Base-by-base conservation (phyloP, 2,888 invertebrate genomes). In the Crematogaster levior region DNA sequence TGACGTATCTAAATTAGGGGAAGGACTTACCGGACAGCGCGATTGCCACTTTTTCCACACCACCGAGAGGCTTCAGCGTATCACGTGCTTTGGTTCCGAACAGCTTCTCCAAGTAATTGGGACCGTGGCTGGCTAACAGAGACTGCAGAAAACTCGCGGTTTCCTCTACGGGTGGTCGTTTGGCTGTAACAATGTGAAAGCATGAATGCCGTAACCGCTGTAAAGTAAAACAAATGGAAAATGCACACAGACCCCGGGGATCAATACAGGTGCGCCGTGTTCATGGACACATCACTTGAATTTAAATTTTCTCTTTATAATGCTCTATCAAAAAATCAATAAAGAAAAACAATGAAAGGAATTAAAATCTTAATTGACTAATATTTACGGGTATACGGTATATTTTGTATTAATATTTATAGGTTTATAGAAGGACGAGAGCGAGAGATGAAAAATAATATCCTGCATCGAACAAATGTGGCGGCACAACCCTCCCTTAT, bases 91-190 rank as follows among this genome's bases (percentile, higher is more conserved):
- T 99, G 94, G 97, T 97, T 73, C 99, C 99, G 93, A 99, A 99
- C 83, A 99, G 96, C 95, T 99, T 99, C 95, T 98, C 98, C 94
- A 99, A 96, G 95, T 99, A 99, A 95, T 99, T 98, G 89, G 98
- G 98, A 86, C 99, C 99, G 94, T 99, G 99, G 87, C 98, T 98
- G 66, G 98, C 98, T 92, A 99, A 96, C 90, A 99, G 96, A 30
- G 98, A 98, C 94, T 99, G 98, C 88, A 99, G 95, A 95, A 99
- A 99, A 85, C 98, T 98, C 61, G 98, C 98, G 0, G 99, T 99
- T 95, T 99, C 99, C 94, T 99, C 99, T 46, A 99, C 99, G 72
- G 99, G 99, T 90, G 99, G 99, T 93, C 99, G 96, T 95, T 98
- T 99, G 30, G 99, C 99, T 98, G 95, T 27, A 92, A 87, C 89